Conservation (phyloP, 1,140 invertebrate species). For the Ditylenchus dipsaci region DNA sequence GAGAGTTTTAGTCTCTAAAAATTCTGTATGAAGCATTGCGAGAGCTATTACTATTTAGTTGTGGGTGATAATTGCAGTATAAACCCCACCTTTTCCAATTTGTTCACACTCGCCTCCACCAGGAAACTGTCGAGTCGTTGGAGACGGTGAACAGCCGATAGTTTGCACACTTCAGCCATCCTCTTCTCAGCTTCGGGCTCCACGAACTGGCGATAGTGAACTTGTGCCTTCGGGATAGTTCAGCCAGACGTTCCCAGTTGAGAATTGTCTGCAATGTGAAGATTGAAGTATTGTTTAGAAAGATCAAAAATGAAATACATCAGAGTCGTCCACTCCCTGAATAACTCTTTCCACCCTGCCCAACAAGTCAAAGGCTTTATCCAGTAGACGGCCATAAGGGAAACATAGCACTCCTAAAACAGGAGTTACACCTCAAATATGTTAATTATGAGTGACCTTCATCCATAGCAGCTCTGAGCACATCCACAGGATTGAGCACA, state of each 20-base stretch:
- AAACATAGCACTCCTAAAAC: conserved; percentile 53
- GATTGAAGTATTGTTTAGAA: not conserved
- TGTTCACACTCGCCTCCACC: not conserved
- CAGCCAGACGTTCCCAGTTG: conserved; percentile 45
- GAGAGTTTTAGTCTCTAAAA: no score
- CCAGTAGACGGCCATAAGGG: conserved; percentile 53
- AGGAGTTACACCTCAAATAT: not conserved
- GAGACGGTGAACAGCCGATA: conserved; percentile 54
- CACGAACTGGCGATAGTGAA: conserved; percentile 47
- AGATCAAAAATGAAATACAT: conserved; percentile 30
- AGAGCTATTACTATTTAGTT: no score
- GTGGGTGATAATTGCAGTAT: no score
- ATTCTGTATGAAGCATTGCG: no score
- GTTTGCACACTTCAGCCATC: conserved; percentile 52
- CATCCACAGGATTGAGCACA: conserved; percentile 56
- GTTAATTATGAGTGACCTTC: conserved; percentile 39
- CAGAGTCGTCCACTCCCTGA: conserved; percentile 23
- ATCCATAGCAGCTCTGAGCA: conserved; percentile 54
- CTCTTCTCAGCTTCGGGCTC: conserved; percentile 54
- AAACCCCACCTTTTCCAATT: not conserved
- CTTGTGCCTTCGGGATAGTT: conserved; percentile 45
- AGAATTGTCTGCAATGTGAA: conserved; percentile 22
- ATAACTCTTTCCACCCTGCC: conserved; percentile 44
- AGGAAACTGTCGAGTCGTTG: conserved; percentile 45
- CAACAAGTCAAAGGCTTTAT: conserved; percentile 46